These are phyloP conservation scores for Melanostigma gelatinosum DNA, from an alignment of 2,113 vertebrate species.

Conservation along the genomic window DNA sequence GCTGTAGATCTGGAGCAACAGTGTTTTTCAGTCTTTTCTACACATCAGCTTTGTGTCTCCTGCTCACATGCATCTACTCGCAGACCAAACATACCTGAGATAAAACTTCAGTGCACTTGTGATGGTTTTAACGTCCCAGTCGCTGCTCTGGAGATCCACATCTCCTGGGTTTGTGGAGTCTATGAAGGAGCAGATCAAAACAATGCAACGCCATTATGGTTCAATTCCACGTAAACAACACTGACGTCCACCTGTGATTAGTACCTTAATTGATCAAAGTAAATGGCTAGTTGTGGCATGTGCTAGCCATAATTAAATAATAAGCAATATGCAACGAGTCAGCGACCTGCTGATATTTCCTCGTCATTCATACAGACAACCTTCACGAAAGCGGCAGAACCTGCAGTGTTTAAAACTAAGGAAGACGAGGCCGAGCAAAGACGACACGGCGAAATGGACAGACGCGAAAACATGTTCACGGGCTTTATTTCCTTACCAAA, in stretches of 20 bases:
- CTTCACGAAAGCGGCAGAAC: slow-evolving; percentile 1
- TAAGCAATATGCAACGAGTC: background rate
- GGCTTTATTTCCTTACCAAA: slow-evolving; percentile 87
- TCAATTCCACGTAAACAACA: background rate
- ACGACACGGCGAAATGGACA: slow-evolving; percentile 7
- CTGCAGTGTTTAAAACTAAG: background rate
- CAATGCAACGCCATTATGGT: background rate
- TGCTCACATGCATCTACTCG: background rate
- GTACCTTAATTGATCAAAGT: background rate
- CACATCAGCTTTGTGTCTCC: background rate
- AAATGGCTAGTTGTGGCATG: background rate
- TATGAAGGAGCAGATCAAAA: slow-evolving; percentile 56
- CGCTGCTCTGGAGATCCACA: slow-evolving; percentile 88
- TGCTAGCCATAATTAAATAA: background rate
- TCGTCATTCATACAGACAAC: background rate
- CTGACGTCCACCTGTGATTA: background rate
- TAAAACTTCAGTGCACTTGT: slow-evolving; percentile 98
- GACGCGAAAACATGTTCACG: slow-evolving; percentile 32
- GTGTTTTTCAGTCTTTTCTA: background rate
- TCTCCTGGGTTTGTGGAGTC: slow-evolving; percentile 91
- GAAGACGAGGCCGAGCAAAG: background rate
- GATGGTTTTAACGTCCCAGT: slow-evolving; percentile 96
- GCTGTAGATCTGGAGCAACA: background rate
- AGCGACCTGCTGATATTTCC: background rate
- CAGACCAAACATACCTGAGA: slow-evolving; percentile 85